Conservation (phyloP, 2,888 invertebrate genomes). For the Tachina fera region DNA sequence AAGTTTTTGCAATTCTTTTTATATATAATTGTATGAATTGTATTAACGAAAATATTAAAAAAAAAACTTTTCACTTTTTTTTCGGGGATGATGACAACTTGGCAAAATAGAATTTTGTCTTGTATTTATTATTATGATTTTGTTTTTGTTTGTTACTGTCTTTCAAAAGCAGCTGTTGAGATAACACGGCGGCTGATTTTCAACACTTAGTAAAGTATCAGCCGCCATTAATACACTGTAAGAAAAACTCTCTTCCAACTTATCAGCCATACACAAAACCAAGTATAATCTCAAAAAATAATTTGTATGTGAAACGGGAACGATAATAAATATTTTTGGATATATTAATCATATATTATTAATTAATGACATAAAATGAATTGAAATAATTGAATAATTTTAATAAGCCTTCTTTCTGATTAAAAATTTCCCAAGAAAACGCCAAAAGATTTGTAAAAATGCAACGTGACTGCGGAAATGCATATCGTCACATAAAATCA, state of each 20-base stretch:
- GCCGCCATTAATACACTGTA: constrained; percentile 20
- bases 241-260: no score
- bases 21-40: not conserved
- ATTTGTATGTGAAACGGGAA: no score
- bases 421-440: no score
- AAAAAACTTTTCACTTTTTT: constrained; percentile 32
- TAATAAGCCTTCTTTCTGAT: no score
- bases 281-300: not conserved
- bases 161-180: constrained; percentile 70
- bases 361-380: no score
- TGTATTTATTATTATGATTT: constrained; percentile 72
- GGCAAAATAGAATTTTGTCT: constrained; percentile 75
- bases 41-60: constrained; percentile 6
- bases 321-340: no score
- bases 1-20: constrained; percentile 15
- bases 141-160: constrained; percentile 52
- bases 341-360: no score
- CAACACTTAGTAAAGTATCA: not conserved
- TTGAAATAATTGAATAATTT: no score
- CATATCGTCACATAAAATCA: no score
- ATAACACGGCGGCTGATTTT: constrained; percentile 32
- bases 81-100: constrained; percentile 73
- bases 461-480: no score
- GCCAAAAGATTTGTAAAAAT: no score
- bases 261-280: no score